These are phyloP conservation scores for Netelia virgata DNA, from an alignment of 2,888 invertebrate species.

Conservation along the genomic window DNA sequence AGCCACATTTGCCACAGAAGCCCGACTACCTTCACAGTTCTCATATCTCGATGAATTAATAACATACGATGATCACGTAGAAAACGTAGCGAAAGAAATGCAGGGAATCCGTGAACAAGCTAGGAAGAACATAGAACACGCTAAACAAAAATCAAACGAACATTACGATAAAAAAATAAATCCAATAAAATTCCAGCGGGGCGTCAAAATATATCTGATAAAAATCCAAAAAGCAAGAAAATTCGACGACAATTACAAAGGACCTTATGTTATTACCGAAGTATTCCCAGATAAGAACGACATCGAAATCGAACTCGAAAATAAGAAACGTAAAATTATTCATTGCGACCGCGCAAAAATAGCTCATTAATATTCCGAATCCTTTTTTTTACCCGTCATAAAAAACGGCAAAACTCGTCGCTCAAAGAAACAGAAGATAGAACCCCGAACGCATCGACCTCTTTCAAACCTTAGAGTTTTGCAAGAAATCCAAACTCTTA, in stretches of 20 bases:
- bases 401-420: no score
- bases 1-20: neutral
- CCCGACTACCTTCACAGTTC: conserved; percentile 2
- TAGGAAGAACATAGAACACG: neutral
- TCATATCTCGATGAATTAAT: neutral
- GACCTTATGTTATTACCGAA: neutral
- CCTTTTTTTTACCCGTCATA: no score
- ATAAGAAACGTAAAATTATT: no score
- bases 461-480: no score
- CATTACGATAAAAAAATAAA: neutral
- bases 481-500: no score
- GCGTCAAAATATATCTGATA: no score
- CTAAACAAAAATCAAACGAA: conserved; percentile 5
- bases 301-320: conserved; percentile 4
- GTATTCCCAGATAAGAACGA: conserved; percentile 4
- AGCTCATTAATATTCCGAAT: no score
- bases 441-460: no score
- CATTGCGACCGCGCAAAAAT: no score
- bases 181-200: neutral
- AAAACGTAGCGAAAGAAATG: neutral
- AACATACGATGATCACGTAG: neutral
- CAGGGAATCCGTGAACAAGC: neutral
- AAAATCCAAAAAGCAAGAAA: neutral
- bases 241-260: conserved; percentile 24
- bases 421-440: no score